Conservation (phyloP, 2,888 invertebrate species). For the Trissolcus japonicus region DNA sequence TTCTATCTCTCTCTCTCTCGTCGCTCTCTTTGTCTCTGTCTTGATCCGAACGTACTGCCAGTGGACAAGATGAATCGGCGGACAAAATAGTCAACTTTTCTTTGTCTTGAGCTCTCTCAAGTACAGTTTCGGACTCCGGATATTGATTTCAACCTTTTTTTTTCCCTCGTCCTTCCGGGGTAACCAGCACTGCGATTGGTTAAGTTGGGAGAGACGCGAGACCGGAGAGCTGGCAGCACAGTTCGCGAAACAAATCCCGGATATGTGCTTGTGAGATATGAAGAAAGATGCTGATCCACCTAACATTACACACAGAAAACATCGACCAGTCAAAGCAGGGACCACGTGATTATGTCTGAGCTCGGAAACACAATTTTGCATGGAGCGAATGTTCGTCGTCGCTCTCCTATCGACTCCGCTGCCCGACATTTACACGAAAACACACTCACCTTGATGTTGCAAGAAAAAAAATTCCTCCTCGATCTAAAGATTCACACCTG, state of each 20-base stretch:
- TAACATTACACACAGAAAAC: slow-evolving; percentile 68
- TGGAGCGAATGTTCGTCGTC: slow-evolving; percentile 81
- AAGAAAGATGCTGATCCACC: slow-evolving; percentile 49
- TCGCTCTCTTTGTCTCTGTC: slow-evolving; percentile 45
- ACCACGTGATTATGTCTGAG: slow-evolving; percentile 84
- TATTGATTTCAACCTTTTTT: slow-evolving; percentile 1
- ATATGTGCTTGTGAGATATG: slow-evolving; percentile 28
- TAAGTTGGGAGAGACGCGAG: background rate
- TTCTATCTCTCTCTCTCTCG: slow-evolving; percentile 26
- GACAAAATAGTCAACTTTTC: background rate
- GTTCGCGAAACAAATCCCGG: slow-evolving; percentile 29
- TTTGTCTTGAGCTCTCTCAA: slow-evolving; percentile 2
- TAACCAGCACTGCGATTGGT: background rate
- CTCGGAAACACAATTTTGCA: slow-evolving; percentile 89
- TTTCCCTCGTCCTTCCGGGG: background rate
- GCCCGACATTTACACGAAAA: slow-evolving; percentile 18
- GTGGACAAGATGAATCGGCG: slow-evolving; percentile 13
- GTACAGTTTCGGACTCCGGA: background rate
- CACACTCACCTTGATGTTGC: background rate
- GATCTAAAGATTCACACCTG: background rate
- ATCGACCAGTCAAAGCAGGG: slow-evolving; percentile 76
- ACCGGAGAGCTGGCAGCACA: slow-evolving; percentile 44
- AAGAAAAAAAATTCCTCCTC: background rate
- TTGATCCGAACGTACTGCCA: slow-evolving; percentile 42
- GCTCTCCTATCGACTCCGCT: slow-evolving; percentile 78